Evolutionary conservation across 64 coral and sea anemone genomes (phyloP).

Genomic region (Stylophora pistillata): DNA sequence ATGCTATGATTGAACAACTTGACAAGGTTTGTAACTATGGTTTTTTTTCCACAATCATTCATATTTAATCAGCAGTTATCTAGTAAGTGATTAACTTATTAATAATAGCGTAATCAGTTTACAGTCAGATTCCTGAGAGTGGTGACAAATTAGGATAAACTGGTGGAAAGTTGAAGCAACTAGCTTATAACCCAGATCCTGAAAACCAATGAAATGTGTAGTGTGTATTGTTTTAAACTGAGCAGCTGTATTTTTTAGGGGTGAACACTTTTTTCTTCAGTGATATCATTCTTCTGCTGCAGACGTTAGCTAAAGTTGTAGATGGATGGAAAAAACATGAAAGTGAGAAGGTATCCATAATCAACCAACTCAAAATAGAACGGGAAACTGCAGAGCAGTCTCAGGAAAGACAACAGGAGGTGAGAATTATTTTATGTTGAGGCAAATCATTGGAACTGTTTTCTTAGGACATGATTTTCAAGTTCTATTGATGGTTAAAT

Average conservation of each 20-base stretch:
- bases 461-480: background rate
- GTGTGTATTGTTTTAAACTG: too few relatives aligned
- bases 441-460: background rate
- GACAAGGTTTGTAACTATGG: constrained; percentile 58
- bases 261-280: background rate
- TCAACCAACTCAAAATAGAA: constrained; percentile 73
- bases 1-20: constrained; percentile 97
- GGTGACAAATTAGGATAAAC: too few relatives aligned
- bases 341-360: constrained; percentile 64
- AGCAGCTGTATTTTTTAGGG: too few relatives aligned
- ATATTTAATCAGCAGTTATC: background rate
- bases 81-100: background rate
- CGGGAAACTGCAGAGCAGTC: constrained; percentile 63
- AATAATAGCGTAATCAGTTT: background rate
- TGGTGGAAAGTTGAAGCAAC: too few relatives aligned
- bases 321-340: constrained; percentile 95
- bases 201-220: too few relatives aligned
- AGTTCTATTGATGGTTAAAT: background rate
- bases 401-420: constrained; percentile 75
- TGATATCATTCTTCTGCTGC: background rate
- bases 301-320: constrained; percentile 91
- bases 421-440: background rate
- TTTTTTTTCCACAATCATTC: background rate
- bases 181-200: too few relatives aligned
- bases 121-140: too few relatives aligned